Base-by-base conservation (phyloP, 2,113 vertebrate genomes). In the Sarotherodon lohbergeri region DNA sequence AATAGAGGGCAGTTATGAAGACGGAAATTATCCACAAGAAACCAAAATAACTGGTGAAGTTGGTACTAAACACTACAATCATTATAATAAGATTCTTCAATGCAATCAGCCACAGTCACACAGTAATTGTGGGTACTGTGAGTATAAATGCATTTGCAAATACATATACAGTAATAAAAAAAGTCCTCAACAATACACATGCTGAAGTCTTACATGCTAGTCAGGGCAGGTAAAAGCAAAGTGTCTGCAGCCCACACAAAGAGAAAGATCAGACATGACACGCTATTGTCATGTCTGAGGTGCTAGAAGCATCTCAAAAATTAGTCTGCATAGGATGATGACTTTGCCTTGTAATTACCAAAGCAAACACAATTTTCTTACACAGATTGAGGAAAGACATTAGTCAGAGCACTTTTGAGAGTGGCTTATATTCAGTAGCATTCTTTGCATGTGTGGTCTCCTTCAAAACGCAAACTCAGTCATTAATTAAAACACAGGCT, bases 151-250 rank as follows among this genome's bases (percentile, higher is more conserved):
- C 71, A 78, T 76, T 76, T 48, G 24, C 24, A 50, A 50, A 78
- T 12, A 78, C 14, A 50, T 57, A 46, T 22, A 59, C 52, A 46
- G 27, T 19, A 55, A 78, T 63, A 87, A 61, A 83, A 50, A 61
- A 34, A 54, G 24, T 78, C 71, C 71, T 76, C 9, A 29, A 17
- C 16, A 22, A 48, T 55, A 5, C 34, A 86, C 76, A 80, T 32
- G 22, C 43, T 87, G 61, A 16, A 22, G 10, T 87, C 90, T 48
- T 78, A 56, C 19, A 29, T 91, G 89, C 94, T 90, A 90, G 94
- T 96, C 84, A 12, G 86, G 91, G 66, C 94, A 94, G 50, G 93
- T 90, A 82, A 83, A 86, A 34, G 84, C 27, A 83, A 78, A 61
- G 85, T 86, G 88, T 83, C 80, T 68, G 3, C n/a, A 39, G 85